These are phyloP conservation scores for Scaptodrosophila latifasciaeformis DNA, from an alignment of 2,888 invertebrate species.

Conservation along the genomic window DNA sequence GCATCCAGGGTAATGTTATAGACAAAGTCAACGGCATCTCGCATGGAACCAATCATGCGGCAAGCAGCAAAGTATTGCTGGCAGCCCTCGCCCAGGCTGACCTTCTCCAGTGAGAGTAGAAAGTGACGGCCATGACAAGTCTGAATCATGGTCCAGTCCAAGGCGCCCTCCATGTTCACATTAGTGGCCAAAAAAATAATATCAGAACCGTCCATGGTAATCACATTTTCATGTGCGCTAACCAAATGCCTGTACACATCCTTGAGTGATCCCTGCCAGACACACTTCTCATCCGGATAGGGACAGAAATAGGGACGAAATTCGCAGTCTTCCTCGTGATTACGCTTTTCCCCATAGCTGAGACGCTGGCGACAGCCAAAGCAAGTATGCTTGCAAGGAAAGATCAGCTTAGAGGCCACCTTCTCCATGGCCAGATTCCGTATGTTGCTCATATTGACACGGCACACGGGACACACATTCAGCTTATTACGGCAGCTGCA, in stretches of 20 bases:
- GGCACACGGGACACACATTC: conserved; percentile 97
- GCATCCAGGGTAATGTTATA: conserved; percentile 90
- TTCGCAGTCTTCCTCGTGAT: conserved; percentile 98
- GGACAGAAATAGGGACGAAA: conserved; percentile 98
- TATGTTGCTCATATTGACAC: conserved; percentile 96
- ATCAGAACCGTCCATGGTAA: conserved; percentile 98
- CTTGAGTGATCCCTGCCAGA: conserved; percentile 98
- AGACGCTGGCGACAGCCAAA: conserved; percentile 94
- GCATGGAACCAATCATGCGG: conserved; percentile 97
- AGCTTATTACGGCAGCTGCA: conserved; percentile 97
- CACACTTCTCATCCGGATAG: conserved; percentile 99
- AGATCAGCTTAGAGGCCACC: conserved; percentile 97
- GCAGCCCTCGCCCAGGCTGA: conserved; percentile 96
- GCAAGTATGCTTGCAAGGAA: conserved; percentile 97
- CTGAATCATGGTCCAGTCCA: conserved; percentile 99
- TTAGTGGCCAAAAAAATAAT: conserved; percentile 99
- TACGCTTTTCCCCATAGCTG: conserved; percentile 96
- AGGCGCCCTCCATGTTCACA: conserved; percentile 99
- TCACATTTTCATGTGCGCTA: conserved; percentile 97
- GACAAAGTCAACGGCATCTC: conserved; percentile 98
- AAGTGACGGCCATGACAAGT: conserved; percentile 99
- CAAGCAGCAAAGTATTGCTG: conserved; percentile 99
- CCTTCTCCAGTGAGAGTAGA: conserved; percentile 98
- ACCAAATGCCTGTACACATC: conserved; percentile 99
- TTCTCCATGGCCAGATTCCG: conserved; percentile 99